Base-by-base conservation (phyloP, 2,113 vertebrate genomes). In the Conger conger region DNA sequence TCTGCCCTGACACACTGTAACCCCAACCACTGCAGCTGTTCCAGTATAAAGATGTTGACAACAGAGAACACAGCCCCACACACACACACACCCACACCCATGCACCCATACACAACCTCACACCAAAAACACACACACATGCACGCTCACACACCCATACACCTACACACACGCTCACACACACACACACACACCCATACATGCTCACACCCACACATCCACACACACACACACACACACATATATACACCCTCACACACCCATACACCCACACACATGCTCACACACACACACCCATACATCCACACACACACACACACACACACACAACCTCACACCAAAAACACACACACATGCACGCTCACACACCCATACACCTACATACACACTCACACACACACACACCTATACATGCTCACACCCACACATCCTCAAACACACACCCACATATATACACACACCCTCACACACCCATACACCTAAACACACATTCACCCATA, bases 181-280 rank as follows among this genome's bases (percentile, higher is more conserved):
- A 82, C 53, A 82, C 81, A 82, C 23, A 60, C 81, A 42, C 42
- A 54, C n/a, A 60, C 81, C 30, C 42, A 54, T 15, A 27, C n/a
- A 81, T 33, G 35, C 7, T 9, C 45, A 50, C 20, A n/a, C 57
- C 30, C 20, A 68, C 23, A 40, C 33, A 45, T 73, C 53, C 38
- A 83, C 68, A 50, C 36, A 50, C 38, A 68, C 37, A 76, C 60
- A 76, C 30, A 50, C 30, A 68, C 33, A 79, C 15, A 40, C 78
- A 23, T 36, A 79, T 13, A 50, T 15, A 13, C 77, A 79, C 17
- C 0, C 17, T 5, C 18, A 33, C 3, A 68, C 53, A 82, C 17
- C n/a, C 23, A 82, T 38, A 33, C 53, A 50, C 45, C 11, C 40
- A 42, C 4, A 42, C 9, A 9, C 9, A n/a, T n/a, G n/a, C n/a